phyloP scores from a whole-genome alignment of 1,140 invertebrate species.

The Antheraea pernyi region DNA sequence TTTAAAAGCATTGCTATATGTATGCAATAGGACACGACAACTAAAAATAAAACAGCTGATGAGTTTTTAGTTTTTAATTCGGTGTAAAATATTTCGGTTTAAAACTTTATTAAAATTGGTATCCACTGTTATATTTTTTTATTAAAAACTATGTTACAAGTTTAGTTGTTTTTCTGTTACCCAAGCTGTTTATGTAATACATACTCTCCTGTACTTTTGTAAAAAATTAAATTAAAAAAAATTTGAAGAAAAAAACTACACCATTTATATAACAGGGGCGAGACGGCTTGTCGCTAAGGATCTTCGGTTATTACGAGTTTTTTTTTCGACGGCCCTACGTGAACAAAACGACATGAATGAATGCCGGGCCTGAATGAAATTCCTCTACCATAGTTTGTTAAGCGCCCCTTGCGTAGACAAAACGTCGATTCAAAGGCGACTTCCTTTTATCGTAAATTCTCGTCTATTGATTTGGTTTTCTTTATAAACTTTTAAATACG shows the following conservation, averaged over 20 bases:
- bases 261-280: constrained; percentile 43
- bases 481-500: not conserved
- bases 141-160: no score
- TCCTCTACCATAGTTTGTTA: constrained; percentile 47
- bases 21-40: no score
- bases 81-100: no score
- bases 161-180: no score
- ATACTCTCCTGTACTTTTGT: no score
- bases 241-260: constrained; percentile 6
- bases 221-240: no score
- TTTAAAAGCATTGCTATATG: no score
- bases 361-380: constrained; percentile 64
- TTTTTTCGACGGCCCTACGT: constrained; percentile 52
- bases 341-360: constrained; percentile 59
- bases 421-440: constrained; percentile 49
- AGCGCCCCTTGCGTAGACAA: constrained; percentile 57
- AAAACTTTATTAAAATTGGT: no score
- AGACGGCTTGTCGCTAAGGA: constrained; percentile 67
- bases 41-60: no score
- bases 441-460: constrained; percentile 53
- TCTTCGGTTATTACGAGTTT: constrained; percentile 36
- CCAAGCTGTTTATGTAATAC: no score
- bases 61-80: no score
- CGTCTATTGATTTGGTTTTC: constrained; percentile 30
- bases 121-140: no score